Conservation (phyloP, 2,113 vertebrate species). For the Isichthys henryi region DNA sequence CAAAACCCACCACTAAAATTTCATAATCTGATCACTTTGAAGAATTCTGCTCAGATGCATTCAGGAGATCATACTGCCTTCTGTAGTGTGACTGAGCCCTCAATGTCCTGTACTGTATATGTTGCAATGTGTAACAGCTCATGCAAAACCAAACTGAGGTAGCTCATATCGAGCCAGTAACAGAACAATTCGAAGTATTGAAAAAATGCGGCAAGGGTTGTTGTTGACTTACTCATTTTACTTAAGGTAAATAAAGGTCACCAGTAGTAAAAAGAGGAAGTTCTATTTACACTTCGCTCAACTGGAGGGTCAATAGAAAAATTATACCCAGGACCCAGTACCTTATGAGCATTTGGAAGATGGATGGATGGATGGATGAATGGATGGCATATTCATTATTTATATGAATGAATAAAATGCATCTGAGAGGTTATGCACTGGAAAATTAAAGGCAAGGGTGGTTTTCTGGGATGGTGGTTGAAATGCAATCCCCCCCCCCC, state of each 20-base stretch:
- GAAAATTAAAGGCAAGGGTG: neutral
- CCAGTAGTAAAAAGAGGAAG: neutral
- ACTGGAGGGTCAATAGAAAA: neutral
- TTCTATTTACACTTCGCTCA: neutral
- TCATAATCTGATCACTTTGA: neutral
- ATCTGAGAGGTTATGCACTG: neutral
- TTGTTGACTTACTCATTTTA: neutral
- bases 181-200: neutral
- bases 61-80: neutral
- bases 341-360: neutral
- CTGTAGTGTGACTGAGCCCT: neutral
- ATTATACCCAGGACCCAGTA: neutral
- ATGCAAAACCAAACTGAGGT: neutral
- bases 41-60: neutral
- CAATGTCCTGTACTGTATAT: neutral
- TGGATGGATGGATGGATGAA: neutral
- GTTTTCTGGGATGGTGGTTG: neutral
- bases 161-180: neutral
- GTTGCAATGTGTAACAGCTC: neutral
- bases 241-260: neutral
- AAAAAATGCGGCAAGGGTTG: neutral
- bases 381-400: neutral
- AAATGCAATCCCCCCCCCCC: neutral
- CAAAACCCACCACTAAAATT: neutral
- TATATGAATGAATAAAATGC: neutral